Conservation (phyloP, 2,888 invertebrate genomes). For the Eumerus sabulonum region DNA sequence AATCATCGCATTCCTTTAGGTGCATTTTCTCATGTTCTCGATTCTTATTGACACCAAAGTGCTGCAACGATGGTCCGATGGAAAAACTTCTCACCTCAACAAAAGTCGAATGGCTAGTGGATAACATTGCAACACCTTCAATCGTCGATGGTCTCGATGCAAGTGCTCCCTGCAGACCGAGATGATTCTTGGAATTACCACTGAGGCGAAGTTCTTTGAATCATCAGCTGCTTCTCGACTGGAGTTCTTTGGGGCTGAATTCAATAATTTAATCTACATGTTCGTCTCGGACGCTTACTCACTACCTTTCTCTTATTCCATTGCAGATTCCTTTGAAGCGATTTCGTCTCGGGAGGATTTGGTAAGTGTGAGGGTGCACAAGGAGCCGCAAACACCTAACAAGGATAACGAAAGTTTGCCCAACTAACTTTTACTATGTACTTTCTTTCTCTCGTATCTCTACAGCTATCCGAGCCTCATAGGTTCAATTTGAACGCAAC, state of each 20-base stretch:
- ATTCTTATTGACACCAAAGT: constrained; percentile 22
- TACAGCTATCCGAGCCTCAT: constrained; percentile 75
- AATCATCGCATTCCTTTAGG: constrained; percentile 35
- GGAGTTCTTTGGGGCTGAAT: constrained; percentile 6
- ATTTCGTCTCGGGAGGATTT: constrained; percentile 52
- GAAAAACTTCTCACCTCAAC: constrained; percentile 1
- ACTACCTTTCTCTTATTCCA: constrained; percentile 24
- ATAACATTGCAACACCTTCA: constrained; percentile 36
- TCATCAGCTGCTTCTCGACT: constrained; percentile 11
- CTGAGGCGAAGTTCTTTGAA: neutral
- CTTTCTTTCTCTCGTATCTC: too few species aligned
- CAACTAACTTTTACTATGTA: constrained; percentile 46
- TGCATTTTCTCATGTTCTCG: constrained; percentile 16
- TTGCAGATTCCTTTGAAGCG: constrained; percentile 63
- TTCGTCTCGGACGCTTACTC: constrained; percentile 20
- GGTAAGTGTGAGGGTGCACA: constrained; percentile 43
- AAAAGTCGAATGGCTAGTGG: neutral
- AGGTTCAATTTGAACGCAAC: constrained; percentile 73
- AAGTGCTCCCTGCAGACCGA: constrained; percentile 53
- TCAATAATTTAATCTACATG: constrained; percentile 48
- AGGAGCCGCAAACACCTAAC: constrained; percentile 8
- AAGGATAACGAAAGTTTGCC: constrained; percentile 51
- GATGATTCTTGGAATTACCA: too few species aligned
- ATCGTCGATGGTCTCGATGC: constrained; percentile 19
- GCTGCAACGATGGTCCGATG: neutral